Base-by-base conservation (phyloP, 2,113 vertebrate genomes). In the Chlamydotis undulata region DNA sequence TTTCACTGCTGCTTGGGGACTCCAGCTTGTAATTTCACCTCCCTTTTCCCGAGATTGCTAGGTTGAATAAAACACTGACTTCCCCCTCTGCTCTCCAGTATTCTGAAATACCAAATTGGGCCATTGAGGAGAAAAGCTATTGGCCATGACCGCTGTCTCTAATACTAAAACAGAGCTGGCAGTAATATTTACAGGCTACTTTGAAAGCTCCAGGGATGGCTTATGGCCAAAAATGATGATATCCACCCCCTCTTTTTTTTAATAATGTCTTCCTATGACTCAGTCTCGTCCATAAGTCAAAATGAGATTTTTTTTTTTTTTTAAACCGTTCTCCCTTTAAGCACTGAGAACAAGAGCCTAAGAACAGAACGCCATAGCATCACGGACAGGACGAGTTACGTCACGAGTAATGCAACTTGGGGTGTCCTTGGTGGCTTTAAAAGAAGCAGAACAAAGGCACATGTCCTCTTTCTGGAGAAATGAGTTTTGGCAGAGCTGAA, bases 221-320 rank as follows among this genome's bases (percentile, higher is more conserved):
- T 96, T 90, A 71, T 96, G 92, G 93, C 96, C 93, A 97, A 82
- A 95, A 96, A 71, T 73, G 23, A 96, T 95, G 89, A 94, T 97
- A 96, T 91, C 93, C 93, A 94, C 89, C 91, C 69, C 95, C 91
- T 83, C 76, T 83, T 89, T 92, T 94, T 94, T 95, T 84, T 75
- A 94, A 91, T 87, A 83, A 96, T 95, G 93, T 68, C 89, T 96
- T 96, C 83, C 89, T 94, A 94, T 97, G 96, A 96, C 95, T 97
- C 96, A 97, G 95, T 89, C 93, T 94, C 80, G 89, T 94, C 93
- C 94, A 87, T 96, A 97, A 96, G 70, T 94, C 83, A 91, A 97
- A 97, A 96, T 78, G 73, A 96, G 81, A 87, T 75, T 83, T 83
- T 73, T 92, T 92, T 94, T 77, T 16, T 77, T 16, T 94, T 43